A percentile compares a stretch with the other conserved stretches of the same genome.
phyloP scores from a whole-genome alignment of 2,888 invertebrate genomes.

The Nephrotoma appendiculata region DNA sequence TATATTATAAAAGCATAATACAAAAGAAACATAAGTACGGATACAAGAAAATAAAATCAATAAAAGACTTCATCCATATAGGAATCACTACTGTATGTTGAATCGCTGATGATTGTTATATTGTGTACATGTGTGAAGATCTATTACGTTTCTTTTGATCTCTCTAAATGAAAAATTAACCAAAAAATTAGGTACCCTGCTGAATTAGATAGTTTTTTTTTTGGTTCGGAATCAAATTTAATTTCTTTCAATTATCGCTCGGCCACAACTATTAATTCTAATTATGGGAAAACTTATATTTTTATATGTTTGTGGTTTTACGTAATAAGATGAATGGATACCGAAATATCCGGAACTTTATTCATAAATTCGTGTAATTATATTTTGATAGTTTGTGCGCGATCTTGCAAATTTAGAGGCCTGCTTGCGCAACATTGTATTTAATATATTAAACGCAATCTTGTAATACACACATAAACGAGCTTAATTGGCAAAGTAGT shows the following conservation, averaged over 20 bases:
- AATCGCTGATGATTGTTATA: neutral
- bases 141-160: neutral
- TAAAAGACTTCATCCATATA: neutral
- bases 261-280: neutral
- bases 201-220: neutral
- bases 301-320: neutral
- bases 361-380: neutral
- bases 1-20: neutral
- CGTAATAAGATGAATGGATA: neutral
- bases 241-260: neutral
- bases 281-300: neutral
- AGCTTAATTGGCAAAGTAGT: neutral
- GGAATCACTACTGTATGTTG: neutral
- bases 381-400: neutral
- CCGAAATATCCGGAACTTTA: neutral
- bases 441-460: neutral
- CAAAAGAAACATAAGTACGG: neutral
- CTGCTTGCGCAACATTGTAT: neutral
- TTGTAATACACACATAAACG: neutral
- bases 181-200: slow-evolving; percentile 2
- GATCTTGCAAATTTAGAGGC: neutral
- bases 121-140: neutral
- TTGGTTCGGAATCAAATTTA: neutral
- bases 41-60: neutral
- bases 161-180: neutral